Conservation (phyloP, 2,113 vertebrate genomes). For the Numenius arquata region DNA sequence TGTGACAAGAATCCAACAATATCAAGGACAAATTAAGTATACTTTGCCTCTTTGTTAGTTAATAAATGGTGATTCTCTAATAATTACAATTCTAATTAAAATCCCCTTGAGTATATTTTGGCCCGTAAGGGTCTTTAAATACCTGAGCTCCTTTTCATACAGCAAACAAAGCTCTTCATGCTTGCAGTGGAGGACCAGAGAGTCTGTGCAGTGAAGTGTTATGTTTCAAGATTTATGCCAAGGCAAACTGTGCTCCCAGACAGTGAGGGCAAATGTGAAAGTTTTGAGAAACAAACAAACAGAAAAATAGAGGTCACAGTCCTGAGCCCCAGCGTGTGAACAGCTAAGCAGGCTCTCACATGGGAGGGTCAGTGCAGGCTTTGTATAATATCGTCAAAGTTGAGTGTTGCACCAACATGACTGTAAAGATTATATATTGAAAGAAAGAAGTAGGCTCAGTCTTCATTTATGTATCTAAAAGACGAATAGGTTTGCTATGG, state of each 20-base stretch:
- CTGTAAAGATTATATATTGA: background rate
- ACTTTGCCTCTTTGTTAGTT: background rate
- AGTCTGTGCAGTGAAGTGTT: background rate
- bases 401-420: background rate
- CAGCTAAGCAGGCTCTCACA: background rate
- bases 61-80: background rate
- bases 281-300: background rate
- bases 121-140: background rate
- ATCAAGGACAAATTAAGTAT: background rate
- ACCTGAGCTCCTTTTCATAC: background rate
- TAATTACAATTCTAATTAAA: background rate
- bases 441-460: background rate
- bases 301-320: background rate
- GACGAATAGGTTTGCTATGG: background rate
- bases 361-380: background rate
- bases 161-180: background rate
- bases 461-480: background rate
- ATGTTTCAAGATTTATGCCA: background rate
- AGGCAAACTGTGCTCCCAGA: background rate
- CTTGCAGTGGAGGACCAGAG: background rate
- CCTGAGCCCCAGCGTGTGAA: background rate
- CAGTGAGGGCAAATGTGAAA: background rate
- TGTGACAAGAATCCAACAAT: background rate
- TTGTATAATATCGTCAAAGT: background rate
- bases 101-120: background rate